Evolutionary conservation across 1,140 invertebrate species (phyloP).

Genomic region (Lordiphosa mommai): DNA sequence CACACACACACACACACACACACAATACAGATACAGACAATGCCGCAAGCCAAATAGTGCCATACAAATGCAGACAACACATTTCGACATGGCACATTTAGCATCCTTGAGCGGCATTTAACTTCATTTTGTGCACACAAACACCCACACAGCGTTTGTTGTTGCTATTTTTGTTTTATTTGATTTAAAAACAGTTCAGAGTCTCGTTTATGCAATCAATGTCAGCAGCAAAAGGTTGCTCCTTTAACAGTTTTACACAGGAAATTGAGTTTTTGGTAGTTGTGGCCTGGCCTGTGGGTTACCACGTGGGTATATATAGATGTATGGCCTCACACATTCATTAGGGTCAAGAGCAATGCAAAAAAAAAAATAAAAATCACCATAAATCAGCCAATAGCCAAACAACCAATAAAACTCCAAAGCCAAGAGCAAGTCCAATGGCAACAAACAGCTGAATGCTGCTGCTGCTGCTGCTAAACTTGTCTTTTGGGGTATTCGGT

Average conservation of each 20-base stretch:
- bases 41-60: slow-evolving; percentile 64
- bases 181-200: slow-evolving; percentile 45
- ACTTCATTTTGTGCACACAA: slow-evolving; percentile 57
- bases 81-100: slow-evolving; percentile 75
- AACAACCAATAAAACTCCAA: slow-evolving; percentile 56
- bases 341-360: slow-evolving; percentile 65
- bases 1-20: not conserved
- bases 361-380: slow-evolving; percentile 12
- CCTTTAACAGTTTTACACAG: slow-evolving; percentile 1
- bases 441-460: slow-evolving; percentile 40
- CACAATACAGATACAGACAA: slow-evolving; percentile 32
- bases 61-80: slow-evolving; percentile 59
- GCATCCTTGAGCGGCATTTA: slow-evolving; percentile 75
- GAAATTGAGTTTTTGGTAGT: slow-evolving; percentile 22
- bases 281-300: not conserved
- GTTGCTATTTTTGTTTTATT: slow-evolving; percentile 39
- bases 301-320: not conserved
- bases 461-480: slow-evolving; percentile 48
- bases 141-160: slow-evolving; percentile 15
- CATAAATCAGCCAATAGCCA: slow-evolving; percentile 69
- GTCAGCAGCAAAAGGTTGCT: slow-evolving; percentile 27
- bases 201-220: slow-evolving; percentile 57
- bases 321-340: slow-evolving; percentile 14
- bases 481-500: slow-evolving; percentile 53
- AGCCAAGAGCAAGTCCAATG: slow-evolving; percentile 79